Conservation (phyloP, 2,888 invertebrate genomes). For the Anodontia alba region DNA sequence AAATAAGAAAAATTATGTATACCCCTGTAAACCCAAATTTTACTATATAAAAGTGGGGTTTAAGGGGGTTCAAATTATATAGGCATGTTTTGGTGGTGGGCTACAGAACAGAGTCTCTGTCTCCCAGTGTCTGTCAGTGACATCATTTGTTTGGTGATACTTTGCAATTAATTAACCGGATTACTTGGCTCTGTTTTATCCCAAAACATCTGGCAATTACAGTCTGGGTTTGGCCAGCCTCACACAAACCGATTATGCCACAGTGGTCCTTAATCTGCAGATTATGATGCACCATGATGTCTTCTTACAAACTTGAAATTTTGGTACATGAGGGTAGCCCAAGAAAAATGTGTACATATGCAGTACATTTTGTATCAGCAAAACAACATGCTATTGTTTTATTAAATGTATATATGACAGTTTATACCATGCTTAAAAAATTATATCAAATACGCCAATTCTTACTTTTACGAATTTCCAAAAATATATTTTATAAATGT, state of each 20-base stretch:
- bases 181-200: slow-evolving; percentile 9
- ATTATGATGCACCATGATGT: neutral
- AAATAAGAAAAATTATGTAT: too few species aligned
- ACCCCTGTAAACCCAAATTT: too few species aligned
- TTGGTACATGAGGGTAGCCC: neutral
- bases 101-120: neutral
- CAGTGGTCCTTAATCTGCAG: neutral
- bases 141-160: neutral
- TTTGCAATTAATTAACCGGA: neutral
- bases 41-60: too few species aligned
- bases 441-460: too few species aligned
- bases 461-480: too few species aligned
- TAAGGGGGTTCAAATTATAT: too few species aligned
- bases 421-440: too few species aligned
- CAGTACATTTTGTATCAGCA: neutral
- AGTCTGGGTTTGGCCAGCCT: neutral
- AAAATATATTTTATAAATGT: too few species aligned
- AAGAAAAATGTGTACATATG: neutral
- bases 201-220: neutral
- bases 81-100: too few species aligned
- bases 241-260: neutral
- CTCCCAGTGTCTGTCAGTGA: slow-evolving; percentile 7
- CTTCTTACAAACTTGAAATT: neutral
- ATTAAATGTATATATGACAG: neutral
- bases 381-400: neutral